Percentiles rank a stretch among this genome's conserved stretches.
These are phyloP conservation scores for Melieria omissa DNA, from an alignment of 2,888 invertebrate genomes.

Conservation along the genomic window DNA sequence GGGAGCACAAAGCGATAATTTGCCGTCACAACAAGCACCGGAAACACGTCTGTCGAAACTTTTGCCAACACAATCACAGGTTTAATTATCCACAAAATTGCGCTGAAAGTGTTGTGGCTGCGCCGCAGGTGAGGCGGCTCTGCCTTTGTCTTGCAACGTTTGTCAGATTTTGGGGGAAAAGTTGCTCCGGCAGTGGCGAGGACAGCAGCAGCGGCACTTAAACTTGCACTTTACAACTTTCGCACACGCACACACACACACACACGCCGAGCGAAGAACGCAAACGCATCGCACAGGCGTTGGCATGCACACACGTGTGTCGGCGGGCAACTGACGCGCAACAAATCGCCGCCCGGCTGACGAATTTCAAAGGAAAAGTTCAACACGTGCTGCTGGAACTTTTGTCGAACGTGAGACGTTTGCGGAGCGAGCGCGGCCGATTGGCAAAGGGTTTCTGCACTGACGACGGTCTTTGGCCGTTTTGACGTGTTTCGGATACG, in stretches of 20 bases:
- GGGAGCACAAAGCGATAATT: no score
- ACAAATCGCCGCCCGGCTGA: no score
- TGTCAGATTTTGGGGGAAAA: neutral
- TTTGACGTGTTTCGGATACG: neutral
- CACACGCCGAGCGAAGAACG: neutral
- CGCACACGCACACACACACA: slow-evolving; percentile 19
- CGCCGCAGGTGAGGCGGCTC: slow-evolving; percentile 22
- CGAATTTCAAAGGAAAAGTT: no score
- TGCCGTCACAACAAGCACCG: neutral
- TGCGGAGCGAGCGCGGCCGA: slow-evolving; percentile 17
- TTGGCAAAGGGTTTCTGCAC: slow-evolving; percentile 12
- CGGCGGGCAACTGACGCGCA: no score
- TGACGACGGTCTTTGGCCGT: neutral
- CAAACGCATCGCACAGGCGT: no score
- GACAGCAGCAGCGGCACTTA: neutral
- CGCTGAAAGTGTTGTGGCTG: slow-evolving; percentile 36
- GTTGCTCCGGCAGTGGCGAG: neutral
- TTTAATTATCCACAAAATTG: slow-evolving; percentile 60
- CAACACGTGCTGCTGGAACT: neutral
- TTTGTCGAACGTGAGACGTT: neutral
- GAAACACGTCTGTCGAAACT: slow-evolving; percentile 33
- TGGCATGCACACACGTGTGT: neutral
- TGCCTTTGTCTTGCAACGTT: neutral
- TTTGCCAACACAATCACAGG: slow-evolving; percentile 53
- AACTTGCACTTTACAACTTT: slow-evolving; percentile 2